phyloP scores from a whole-genome alignment of 2,113 vertebrate species.

The Notiomystis cincta region DNA sequence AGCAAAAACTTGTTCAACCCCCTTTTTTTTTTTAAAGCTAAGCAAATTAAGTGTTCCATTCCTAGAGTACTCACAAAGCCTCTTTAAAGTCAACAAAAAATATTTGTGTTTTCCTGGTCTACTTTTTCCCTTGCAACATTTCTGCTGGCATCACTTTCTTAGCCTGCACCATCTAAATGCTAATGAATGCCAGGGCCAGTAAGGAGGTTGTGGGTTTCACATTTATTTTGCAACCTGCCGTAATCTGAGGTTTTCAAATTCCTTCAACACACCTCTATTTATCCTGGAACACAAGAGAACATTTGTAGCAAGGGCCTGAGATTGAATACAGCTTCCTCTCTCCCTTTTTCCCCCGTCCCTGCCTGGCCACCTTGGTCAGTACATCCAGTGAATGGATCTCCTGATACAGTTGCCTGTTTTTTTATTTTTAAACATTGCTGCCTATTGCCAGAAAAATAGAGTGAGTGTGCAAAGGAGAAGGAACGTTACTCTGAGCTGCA shows the following conservation, averaged over 20 bases:
- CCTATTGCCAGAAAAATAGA: background rate
- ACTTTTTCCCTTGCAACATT: background rate
- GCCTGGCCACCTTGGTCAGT: slow-evolving; percentile 38
- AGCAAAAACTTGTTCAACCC: background rate
- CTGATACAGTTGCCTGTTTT: slow-evolving; percentile 44
- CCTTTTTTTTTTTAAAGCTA: background rate
- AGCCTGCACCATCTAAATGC: slow-evolving; percentile 8
- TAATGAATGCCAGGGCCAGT: slow-evolving; percentile 42
- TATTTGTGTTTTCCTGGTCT: slow-evolving; percentile 46
- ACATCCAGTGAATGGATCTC: slow-evolving; percentile 53
- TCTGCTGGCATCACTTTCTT: slow-evolving; percentile 27
- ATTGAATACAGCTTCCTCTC: slow-evolving; percentile 56
- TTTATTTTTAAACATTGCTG: background rate
- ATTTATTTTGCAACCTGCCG: slow-evolving; percentile 68
- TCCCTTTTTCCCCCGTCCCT: background rate
- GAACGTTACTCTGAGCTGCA: background rate
- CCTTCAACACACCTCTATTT: slow-evolving; percentile 80
- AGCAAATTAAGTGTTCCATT: background rate
- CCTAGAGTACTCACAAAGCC: background rate
- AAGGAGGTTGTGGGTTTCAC: slow-evolving; percentile 44
- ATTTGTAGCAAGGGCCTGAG: slow-evolving; percentile 69
- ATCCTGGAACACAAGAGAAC: slow-evolving; percentile 79
- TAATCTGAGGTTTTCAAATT: slow-evolving; percentile 53
- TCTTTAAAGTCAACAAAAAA: slow-evolving; percentile 47
- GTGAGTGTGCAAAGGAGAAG: slow-evolving; percentile 19